Conservation (phyloP, 2,888 invertebrate genomes). For the Xanthia icteritia region DNA sequence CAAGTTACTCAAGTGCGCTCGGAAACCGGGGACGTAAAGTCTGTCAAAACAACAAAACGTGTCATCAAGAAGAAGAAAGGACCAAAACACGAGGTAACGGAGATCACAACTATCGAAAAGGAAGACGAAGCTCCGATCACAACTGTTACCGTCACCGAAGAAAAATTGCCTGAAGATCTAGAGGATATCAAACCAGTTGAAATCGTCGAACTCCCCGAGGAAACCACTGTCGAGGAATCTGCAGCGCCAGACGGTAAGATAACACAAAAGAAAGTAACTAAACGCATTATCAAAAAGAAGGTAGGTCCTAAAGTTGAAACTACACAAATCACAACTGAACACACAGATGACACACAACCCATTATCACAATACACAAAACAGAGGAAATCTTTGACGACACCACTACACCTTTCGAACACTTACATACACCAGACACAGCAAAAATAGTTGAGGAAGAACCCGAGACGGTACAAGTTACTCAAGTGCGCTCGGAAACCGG, state of each 20-base stretch:
- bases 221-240: not conserved
- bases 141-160: not conserved
- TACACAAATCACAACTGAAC: no score
- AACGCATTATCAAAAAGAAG: not conserved
- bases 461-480: no score
- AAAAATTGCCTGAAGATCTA: not conserved
- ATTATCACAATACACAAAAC: no score
- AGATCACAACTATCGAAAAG: not conserved
- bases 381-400: no score
- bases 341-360: no score
- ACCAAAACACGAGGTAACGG: not conserved
- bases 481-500: no score
- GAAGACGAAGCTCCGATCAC: not conserved
- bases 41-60: accelerated
- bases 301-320: no score
- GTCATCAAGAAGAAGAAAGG: not conserved
- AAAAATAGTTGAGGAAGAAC: no score
- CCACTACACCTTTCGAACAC: no score
- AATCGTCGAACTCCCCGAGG: not conserved
- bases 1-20: not conserved
- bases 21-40: accelerated
- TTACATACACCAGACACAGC: no score
- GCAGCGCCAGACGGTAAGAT: not conserved
- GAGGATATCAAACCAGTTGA: accelerated
- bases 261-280: not conserved